A percentile compares a stretch with the other conserved stretches of the same genome.
These are phyloP conservation scores for Cheilosia variabilis DNA, from an alignment of 2,888 invertebrate genomes.

Conservation along the genomic window DNA sequence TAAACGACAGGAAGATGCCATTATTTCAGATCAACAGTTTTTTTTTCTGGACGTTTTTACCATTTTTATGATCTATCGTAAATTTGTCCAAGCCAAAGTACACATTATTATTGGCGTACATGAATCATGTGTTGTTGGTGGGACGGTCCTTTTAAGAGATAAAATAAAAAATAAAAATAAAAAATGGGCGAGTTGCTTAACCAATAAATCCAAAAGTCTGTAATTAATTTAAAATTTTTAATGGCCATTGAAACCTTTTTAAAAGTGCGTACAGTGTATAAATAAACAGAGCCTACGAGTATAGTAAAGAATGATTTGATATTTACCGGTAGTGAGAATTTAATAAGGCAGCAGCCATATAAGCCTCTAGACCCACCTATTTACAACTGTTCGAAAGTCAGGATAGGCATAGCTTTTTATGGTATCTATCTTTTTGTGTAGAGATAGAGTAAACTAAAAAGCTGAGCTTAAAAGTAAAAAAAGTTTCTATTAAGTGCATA, in stretches of 20 bases:
- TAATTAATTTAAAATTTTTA: not conserved
- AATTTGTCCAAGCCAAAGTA: slow-evolving; percentile 23
- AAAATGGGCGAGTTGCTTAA: not conserved
- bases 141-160: not conserved
- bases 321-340: too few relatives aligned
- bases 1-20: slow-evolving; percentile 53
- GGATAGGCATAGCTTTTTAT: too few relatives aligned
- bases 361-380: too few relatives aligned
- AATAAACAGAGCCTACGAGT: not conserved
- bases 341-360: too few relatives aligned
- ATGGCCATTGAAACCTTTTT: not conserved
- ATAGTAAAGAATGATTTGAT: too few relatives aligned
- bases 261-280: not conserved
- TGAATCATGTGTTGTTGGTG: too few relatives aligned
- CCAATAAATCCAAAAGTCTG: not conserved
- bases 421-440: too few relatives aligned
- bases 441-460: too few relatives aligned
- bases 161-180: not conserved
- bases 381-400: too few relatives aligned
- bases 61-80: slow-evolving; percentile 55
- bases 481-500: too few relatives aligned
- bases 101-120: too few relatives aligned
- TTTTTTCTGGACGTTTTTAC: slow-evolving; percentile 40
- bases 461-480: too few relatives aligned
- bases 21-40: slow-evolving; percentile 60